These are phyloP conservation scores for Myoxocephalus aenaeus DNA, from an alignment of 2,797 vertebrate species.

Conservation along the genomic window DNA sequence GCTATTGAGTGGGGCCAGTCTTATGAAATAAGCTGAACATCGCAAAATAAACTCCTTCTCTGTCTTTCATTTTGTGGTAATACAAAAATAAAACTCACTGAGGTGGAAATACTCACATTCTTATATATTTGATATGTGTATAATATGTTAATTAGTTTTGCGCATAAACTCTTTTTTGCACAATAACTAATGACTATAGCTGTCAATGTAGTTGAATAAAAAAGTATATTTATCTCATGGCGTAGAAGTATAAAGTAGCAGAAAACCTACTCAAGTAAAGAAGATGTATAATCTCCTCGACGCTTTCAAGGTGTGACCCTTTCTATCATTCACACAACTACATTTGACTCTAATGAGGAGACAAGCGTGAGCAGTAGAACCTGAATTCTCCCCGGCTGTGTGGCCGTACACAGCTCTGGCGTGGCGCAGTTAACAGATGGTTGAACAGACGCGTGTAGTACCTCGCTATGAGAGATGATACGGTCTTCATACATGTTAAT, in stretches of 20 bases:
- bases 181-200: not conserved
- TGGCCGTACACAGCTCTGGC: constrained; percentile 17
- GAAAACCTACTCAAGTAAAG: not conserved
- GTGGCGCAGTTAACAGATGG: constrained; percentile 54
- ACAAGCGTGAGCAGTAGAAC: not conserved
- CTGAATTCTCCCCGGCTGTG: not conserved
- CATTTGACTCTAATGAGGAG: constrained; percentile 32
- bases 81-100: not conserved
- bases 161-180: too few species aligned
- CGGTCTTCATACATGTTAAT: constrained; percentile 59
- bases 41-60: not conserved
- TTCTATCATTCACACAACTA: not conserved
- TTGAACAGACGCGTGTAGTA: constrained; percentile 34
- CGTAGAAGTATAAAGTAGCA: not conserved
- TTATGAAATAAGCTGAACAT: not conserved
- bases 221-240: not conserved
- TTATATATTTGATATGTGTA: not conserved
- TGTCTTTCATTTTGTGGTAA: not conserved
- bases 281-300: not conserved
- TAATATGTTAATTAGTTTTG: not conserved
- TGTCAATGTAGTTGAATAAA: not conserved
- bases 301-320: not conserved
- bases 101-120: not conserved
- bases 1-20: not conserved
- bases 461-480: constrained; percentile 46